Percentiles rank a stretch among this genome's conserved stretches.
Evolutionary conservation across 2,888 invertebrate species (phyloP).

Genomic region (Steinernema hermaphroditum): DNA sequence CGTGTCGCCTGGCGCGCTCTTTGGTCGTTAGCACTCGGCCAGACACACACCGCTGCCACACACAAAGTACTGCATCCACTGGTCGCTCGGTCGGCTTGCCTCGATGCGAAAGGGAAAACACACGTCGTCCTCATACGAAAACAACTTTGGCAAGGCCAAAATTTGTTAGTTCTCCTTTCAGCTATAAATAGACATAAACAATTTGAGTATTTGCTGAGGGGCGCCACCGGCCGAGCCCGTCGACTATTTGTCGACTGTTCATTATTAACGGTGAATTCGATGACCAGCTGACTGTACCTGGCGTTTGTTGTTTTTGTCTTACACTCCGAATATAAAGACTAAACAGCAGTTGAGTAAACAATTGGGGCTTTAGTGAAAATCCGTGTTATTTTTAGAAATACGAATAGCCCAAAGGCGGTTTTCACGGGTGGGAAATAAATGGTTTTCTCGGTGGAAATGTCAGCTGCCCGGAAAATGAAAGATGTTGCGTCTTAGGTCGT

Average conservation of each 20-base stretch:
- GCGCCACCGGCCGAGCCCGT: background rate
- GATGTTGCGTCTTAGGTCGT: too few species aligned
- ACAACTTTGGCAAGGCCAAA: background rate
- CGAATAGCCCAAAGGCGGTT: too few species aligned
- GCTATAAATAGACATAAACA: background rate
- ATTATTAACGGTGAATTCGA: background rate
- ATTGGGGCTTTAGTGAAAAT: background rate
- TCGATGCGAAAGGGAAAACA: slow-evolving; percentile 10
- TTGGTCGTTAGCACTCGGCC: background rate
- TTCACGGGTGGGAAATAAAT: too few species aligned
- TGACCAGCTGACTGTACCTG: too few species aligned
- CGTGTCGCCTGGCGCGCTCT: background rate
- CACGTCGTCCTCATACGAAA: background rate
- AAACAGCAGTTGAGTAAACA: background rate
- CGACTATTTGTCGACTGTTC: background rate
- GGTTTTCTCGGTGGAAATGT: too few species aligned
- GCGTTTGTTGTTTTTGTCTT: too few species aligned
- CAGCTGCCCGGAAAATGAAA: too few species aligned
- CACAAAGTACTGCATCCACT: background rate
- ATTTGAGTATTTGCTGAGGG: background rate
- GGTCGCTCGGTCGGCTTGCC: slow-evolving; percentile 2
- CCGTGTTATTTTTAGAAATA: too few species aligned
- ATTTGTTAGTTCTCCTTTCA: background rate
- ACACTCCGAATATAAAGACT: background rate
- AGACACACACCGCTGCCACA: background rate